Evolutionary conservation across 92 coral and sea anemone species (phyloP).

Genomic region (Zoanthus sansibaricus): DNA sequence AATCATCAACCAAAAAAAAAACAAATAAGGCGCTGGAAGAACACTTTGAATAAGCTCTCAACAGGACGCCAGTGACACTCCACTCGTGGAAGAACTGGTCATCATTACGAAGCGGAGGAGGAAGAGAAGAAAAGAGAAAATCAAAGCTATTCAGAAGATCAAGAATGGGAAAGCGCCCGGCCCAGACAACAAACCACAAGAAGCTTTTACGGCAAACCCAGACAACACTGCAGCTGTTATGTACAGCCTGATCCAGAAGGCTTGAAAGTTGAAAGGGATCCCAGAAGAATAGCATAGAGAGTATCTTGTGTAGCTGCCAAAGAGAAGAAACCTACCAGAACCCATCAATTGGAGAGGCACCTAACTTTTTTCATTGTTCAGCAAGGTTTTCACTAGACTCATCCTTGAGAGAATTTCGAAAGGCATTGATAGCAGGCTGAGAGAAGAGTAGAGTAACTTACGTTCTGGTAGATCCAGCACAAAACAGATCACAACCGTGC

Average conservation of each 20-base stretch:
- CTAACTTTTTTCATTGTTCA: background rate
- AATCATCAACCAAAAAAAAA: background rate
- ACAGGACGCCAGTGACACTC: background rate
- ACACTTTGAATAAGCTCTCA: background rate
- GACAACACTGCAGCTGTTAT: background rate
- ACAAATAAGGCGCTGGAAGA: background rate
- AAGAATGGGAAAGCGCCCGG: constrained; percentile 1
- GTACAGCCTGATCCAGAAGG: constrained; percentile 1
- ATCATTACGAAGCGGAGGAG: background rate
- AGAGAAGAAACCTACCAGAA: background rate
- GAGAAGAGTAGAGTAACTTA: constrained; percentile 16
- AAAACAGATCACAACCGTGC: background rate
- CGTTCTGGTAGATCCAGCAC: background rate
- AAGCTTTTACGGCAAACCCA: constrained; percentile 20
- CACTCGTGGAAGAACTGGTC: background rate
- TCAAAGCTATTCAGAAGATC: constrained; percentile 14
- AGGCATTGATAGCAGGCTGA: background rate
- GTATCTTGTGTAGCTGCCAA: background rate
- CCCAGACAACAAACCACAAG: background rate
- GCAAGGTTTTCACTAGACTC: background rate
- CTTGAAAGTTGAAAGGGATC: constrained; percentile 1
- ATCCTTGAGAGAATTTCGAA: background rate
- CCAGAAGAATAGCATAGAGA: constrained; percentile 21
- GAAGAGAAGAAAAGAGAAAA: background rate
- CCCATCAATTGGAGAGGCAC: constrained; percentile 30